These are phyloP conservation scores for Labrus mixtus DNA, from an alignment of 2,113 vertebrate species.

Conservation along the genomic window DNA sequence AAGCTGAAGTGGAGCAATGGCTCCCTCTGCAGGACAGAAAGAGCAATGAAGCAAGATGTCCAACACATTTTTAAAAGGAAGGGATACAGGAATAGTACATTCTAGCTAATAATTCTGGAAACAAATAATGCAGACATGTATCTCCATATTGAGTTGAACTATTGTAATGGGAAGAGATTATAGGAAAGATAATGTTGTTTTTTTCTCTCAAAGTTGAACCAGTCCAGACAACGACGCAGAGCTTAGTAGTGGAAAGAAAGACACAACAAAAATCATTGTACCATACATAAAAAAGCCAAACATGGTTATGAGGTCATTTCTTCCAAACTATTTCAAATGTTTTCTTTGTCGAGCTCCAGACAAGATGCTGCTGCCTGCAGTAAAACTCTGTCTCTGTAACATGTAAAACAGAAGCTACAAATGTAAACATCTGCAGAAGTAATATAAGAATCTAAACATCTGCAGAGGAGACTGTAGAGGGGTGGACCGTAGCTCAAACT, in stretches of 20 bases:
- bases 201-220: neutral
- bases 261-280: slow-evolving; percentile 10
- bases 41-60: neutral
- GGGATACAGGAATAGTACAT: neutral
- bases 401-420: neutral
- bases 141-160: neutral
- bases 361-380: slow-evolving; percentile 2
- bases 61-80: neutral
- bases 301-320: slow-evolving; percentile 3
- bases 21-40: slow-evolving; percentile 70
- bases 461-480: slow-evolving; percentile 21
- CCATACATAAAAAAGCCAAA: slow-evolving; percentile 22
- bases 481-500: slow-evolving; percentile 54
- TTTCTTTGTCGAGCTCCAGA: slow-evolving; percentile 1
- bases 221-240: slow-evolving; percentile 6
- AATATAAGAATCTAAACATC: slow-evolving; percentile 37
- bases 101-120: neutral
- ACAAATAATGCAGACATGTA: neutral
- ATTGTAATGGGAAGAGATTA: neutral
- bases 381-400: slow-evolving; percentile 11
- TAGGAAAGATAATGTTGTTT: neutral
- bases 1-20: slow-evolving; percentile 63
- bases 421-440: slow-evolving; percentile 65
- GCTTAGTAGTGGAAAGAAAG: neutral
- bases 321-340: slow-evolving; percentile 14